phyloP scores from a whole-genome alignment of 2,113 vertebrate species.

The Zapus hudsonius region DNA sequence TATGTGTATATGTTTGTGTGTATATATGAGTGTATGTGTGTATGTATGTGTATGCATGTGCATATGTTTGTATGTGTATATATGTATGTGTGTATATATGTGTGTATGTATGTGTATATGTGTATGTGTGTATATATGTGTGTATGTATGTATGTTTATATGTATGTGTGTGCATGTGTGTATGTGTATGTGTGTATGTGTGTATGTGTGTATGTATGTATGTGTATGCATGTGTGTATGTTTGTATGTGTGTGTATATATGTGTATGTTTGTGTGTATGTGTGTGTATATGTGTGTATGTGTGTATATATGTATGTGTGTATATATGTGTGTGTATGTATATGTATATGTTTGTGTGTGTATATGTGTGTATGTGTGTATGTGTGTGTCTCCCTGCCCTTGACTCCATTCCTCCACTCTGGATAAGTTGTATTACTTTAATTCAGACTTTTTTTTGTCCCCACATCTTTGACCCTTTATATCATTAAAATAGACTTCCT shows the following conservation, averaged over 20 bases:
- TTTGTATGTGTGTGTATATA: background rate
- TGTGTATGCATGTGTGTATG: background rate
- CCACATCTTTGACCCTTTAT: background rate
- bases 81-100: background rate
- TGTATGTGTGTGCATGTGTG: too few species aligned
- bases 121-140: background rate
- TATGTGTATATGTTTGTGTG: background rate
- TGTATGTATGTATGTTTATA: too few species aligned
- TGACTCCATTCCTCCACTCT: background rate
- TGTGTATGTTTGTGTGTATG: background rate
- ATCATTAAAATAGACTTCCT: background rate
- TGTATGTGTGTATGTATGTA: background rate
- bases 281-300: background rate
- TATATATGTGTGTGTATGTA: background rate
- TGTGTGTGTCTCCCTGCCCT: background rate
- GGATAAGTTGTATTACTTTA: background rate
- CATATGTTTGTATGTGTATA: background rate
- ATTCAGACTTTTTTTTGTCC: background rate
- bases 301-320: too few species aligned
- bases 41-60: background rate
- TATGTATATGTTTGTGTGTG: background rate
- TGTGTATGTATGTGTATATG: background rate
- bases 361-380: too few species aligned
- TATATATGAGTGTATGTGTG: too few species aligned
- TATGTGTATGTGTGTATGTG: background rate